Percentiles rank a stretch among this genome's conserved stretches.
phyloP scores from a whole-genome alignment of 2,888 invertebrate species.

The Merodon equestris region DNA sequence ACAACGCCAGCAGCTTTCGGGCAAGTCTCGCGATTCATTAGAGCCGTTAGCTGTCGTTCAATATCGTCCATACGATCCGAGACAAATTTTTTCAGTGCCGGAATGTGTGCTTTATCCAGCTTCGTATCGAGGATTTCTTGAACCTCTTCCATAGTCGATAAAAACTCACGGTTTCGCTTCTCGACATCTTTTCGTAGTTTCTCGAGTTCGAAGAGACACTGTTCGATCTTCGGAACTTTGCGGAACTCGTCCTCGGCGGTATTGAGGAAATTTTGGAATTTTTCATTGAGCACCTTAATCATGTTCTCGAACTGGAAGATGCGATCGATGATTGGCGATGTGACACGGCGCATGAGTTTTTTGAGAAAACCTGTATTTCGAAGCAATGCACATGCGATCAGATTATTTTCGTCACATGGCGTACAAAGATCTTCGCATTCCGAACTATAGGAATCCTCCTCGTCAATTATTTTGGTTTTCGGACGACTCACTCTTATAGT shows the following conservation, averaged over 20 bases:
- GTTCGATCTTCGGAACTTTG: slow-evolving; percentile 73
- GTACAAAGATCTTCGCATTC: slow-evolving; percentile 74
- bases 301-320: slow-evolving; percentile 71
- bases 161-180: slow-evolving; percentile 72
- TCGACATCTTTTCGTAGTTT: slow-evolving; percentile 69
- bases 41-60: slow-evolving; percentile 62
- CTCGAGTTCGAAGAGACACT: slow-evolving; percentile 73
- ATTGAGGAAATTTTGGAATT: slow-evolving; percentile 70
- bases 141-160: slow-evolving; percentile 76
- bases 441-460: slow-evolving; percentile 64
- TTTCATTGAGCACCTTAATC: slow-evolving; percentile 70
- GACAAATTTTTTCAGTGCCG: slow-evolving; percentile 75
- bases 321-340: slow-evolving; percentile 72
- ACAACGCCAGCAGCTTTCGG: slow-evolving; percentile 75
- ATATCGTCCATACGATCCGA: slow-evolving; percentile 72
- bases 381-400: slow-evolving; percentile 74
- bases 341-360: slow-evolving; percentile 73
- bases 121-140: slow-evolving; percentile 78
- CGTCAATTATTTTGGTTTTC: neutral
- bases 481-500: neutral
- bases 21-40: slow-evolving; percentile 72
- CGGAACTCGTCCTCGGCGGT: slow-evolving; percentile 72
- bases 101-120: slow-evolving; percentile 76
- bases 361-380: slow-evolving; percentile 74
- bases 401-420: slow-evolving; percentile 74